A percentile compares a stretch with the other conserved stretches of the same genome.
phyloP scores from a whole-genome alignment of 2,797 vertebrate species.

The Australoheros facetus region DNA sequence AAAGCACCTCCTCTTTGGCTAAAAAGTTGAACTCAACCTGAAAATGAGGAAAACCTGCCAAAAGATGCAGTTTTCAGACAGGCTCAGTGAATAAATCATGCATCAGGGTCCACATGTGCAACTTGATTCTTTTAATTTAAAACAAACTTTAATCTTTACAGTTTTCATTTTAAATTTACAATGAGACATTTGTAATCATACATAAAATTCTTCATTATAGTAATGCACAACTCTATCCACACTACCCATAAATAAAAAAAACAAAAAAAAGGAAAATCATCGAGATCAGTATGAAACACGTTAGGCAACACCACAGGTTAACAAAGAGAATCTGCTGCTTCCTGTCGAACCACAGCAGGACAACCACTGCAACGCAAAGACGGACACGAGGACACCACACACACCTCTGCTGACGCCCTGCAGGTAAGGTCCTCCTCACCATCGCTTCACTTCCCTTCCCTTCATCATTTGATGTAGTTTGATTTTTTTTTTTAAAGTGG shows the following conservation, averaged over 20 bases:
- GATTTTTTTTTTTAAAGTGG: neutral
- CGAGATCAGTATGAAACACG: constrained; percentile 86
- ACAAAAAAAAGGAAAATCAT: constrained; percentile 70
- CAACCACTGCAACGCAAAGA: constrained; percentile 64
- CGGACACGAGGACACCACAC: constrained; percentile 37
- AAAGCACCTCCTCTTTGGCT: neutral
- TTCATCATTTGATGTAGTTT: neutral
- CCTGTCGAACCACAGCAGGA: constrained; percentile 81
- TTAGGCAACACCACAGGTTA: constrained; percentile 86
- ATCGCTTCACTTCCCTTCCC: neutral
- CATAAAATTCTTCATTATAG: constrained; percentile 82
- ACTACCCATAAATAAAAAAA: constrained; percentile 83
- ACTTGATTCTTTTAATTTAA: constrained; percentile 73
- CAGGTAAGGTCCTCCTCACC: constrained; percentile 41
- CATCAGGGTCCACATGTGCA: constrained; percentile 1
- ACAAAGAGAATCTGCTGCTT: constrained; percentile 80
- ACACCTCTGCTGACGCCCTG: neutral
- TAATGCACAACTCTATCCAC: constrained; percentile 89
- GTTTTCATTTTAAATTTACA: constrained; percentile 81
- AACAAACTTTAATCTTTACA: constrained; percentile 80
- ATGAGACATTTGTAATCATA: constrained; percentile 89
- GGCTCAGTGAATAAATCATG: neutral
- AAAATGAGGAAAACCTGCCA: neutral
- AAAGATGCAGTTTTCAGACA: neutral
- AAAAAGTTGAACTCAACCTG: neutral